Evolutionary conservation across 2,888 invertebrate species (phyloP).

Genomic region (Silvanus unidentatus): DNA sequence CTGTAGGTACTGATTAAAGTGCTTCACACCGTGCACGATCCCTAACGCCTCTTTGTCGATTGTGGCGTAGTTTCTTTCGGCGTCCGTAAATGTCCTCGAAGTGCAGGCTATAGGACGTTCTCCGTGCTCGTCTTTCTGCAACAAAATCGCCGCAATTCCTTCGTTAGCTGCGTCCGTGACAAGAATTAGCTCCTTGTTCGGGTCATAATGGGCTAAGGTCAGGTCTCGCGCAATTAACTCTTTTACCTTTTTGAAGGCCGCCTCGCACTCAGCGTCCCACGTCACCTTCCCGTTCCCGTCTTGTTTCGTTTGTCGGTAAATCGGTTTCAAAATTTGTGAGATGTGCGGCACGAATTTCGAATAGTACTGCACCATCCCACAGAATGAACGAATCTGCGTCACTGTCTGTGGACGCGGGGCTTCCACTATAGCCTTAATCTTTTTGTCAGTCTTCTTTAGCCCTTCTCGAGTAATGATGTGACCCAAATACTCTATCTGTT

Average conservation of each 20-base stretch:
- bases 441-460: slow-evolving; percentile 12
- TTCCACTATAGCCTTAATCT: slow-evolving; percentile 20
- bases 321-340: no score
- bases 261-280: slow-evolving; percentile 14
- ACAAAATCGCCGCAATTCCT: slow-evolving; percentile 11
- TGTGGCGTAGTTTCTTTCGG: slow-evolving; percentile 8
- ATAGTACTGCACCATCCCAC: slow-evolving; percentile 17
- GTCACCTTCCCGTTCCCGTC: slow-evolving; percentile 9
- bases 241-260: slow-evolving; percentile 13
- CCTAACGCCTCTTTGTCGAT: slow-evolving; percentile 27
- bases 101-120: slow-evolving; percentile 9
- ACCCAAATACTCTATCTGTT: slow-evolving; percentile 32
- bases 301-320: slow-evolving; percentile 9
- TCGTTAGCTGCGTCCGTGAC: slow-evolving; percentile 8
- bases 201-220: slow-evolving; percentile 14
- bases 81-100: slow-evolving; percentile 10
- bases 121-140: neutral
- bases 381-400: slow-evolving; percentile 13
- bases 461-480: slow-evolving; percentile 16
- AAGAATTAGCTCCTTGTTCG: slow-evolving; percentile 9
- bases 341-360: slow-evolving; percentile 15
- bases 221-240: slow-evolving; percentile 8
- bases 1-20: slow-evolving; percentile 34
- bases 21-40: slow-evolving; percentile 32
- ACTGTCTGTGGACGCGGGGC: no score